Evolutionary conservation across 2,888 invertebrate genomes (phyloP), one percentile per base, ranked within the genome.

Genomic region (Caenorhabditis angaria): DNA sequence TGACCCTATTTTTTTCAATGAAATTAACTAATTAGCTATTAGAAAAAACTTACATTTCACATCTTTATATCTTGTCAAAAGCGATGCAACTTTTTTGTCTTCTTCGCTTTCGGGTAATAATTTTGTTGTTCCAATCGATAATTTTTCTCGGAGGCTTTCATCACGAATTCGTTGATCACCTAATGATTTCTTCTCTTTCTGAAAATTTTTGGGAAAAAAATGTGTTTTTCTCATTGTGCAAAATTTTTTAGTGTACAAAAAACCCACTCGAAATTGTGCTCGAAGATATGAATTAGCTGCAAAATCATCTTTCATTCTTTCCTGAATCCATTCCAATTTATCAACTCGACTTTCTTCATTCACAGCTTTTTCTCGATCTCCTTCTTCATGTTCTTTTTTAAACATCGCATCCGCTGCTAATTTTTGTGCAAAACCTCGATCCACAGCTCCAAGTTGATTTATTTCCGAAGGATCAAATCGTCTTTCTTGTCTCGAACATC

Each of bases 341-440:
- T 92, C 92, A 0, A 99, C n/a, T 93, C 99, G 95, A 95, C 96
- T 88, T 92, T 94, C 83, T 94, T 96, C 90, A 94, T 96, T 88
- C 95, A 97, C 88, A 24, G 81, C 79, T 60, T 83, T 85, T 54
- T 67, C 64, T 59, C 81, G 78, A 65, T 85, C 85, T 20, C 90
- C 89, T 81, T 91, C 91, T 70, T 93, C 93, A 88, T 99, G 97
- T 88, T 99, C 97, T 78, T 99, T 89, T 88, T 94, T 94, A 88
- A 93, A 99, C 99, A 99, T 99, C 6, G 97, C 93, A 91, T 99
- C 97, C 83, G 94, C 94, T 83, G 94, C 94, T 68, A 99, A 89
- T 67, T 93, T 91, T 82, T 94, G 93, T 84, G 94, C 94, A 0
- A 92, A 92, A 88, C 94, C 93, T 87, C 95, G 94, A 0, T 95